Evolutionary conservation across 2,888 invertebrate species (phyloP).

Genomic region (Scaptomyza polygonia): DNA sequence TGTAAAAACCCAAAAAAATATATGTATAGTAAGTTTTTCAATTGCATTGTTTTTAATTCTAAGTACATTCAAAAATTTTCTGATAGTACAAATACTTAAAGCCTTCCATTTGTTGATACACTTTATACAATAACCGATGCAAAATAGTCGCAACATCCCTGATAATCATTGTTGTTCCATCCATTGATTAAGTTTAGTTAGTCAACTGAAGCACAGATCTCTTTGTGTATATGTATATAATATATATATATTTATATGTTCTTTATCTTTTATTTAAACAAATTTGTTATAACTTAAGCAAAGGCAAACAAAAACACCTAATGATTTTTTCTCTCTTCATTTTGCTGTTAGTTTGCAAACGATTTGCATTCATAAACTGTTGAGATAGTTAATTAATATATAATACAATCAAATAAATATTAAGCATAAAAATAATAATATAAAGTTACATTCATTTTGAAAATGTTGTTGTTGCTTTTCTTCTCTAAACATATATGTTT

Average conservation of each 20-base stretch:
- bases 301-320: constrained; percentile 65
- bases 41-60: constrained; percentile 29
- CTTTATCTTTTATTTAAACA: constrained; percentile 70
- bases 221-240: constrained; percentile 14
- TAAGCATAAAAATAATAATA: constrained; percentile 73
- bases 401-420: constrained; percentile 78
- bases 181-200: constrained; percentile 14
- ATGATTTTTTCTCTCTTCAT: constrained; percentile 26
- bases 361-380: constrained; percentile 45
- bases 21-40: constrained; percentile 6
- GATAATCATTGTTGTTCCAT: constrained; percentile 43
- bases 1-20: constrained; percentile 18
- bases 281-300: constrained; percentile 68
- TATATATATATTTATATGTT: constrained; percentile 25
- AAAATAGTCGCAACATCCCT: constrained; percentile 54
- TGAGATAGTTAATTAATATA: constrained; percentile 76
- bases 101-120: constrained; percentile 59
- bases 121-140: constrained; percentile 41
- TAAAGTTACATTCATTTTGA: constrained; percentile 64
- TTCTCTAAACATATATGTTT: constrained; percentile 13
- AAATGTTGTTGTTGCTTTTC: constrained; percentile 34
- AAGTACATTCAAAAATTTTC: constrained; percentile 48
- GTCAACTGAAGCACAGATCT: constrained; percentile 38
- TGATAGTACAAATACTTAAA: constrained; percentile 55
- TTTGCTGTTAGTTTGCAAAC: constrained; percentile 30